Conservation (phyloP, 2,797 vertebrate species). For the Gallinago solitaria region DNA sequence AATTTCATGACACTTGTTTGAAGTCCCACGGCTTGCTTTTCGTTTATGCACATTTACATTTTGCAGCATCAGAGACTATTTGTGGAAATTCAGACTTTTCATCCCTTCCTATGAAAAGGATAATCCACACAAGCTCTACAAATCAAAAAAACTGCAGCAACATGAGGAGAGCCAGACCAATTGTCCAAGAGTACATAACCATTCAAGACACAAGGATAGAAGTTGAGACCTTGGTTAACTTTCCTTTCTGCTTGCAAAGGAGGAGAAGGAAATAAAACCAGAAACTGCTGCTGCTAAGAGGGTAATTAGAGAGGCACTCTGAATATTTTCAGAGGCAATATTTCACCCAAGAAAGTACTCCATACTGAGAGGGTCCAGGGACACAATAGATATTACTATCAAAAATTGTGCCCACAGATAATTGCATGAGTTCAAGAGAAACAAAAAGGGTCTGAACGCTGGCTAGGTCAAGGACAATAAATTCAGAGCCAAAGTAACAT, state of each 20-base stretch:
- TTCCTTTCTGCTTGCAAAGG: background rate
- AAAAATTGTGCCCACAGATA: background rate
- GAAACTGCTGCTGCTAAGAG: background rate
- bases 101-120: background rate
- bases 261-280: background rate
- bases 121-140: background rate
- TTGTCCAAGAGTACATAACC: background rate
- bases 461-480: background rate
- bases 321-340: constrained; percentile 9
- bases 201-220: background rate
- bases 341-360: constrained; percentile 8
- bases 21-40: constrained; percentile 17
- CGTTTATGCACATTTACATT: constrained; percentile 22
- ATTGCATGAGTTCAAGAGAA: background rate
- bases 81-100: background rate
- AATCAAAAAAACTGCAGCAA: background rate
- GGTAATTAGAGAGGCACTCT: constrained; percentile 15
- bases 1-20: background rate
- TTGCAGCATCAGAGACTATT: background rate
- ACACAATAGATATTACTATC: background rate
- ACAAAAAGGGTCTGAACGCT: background rate
- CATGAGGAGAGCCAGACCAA: background rate
- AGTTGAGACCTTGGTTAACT: background rate
- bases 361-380: background rate
- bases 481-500: background rate